Base-by-base conservation (phyloP, 2,797 vertebrate genomes). In the Coccyzus lansbergi region DNA sequence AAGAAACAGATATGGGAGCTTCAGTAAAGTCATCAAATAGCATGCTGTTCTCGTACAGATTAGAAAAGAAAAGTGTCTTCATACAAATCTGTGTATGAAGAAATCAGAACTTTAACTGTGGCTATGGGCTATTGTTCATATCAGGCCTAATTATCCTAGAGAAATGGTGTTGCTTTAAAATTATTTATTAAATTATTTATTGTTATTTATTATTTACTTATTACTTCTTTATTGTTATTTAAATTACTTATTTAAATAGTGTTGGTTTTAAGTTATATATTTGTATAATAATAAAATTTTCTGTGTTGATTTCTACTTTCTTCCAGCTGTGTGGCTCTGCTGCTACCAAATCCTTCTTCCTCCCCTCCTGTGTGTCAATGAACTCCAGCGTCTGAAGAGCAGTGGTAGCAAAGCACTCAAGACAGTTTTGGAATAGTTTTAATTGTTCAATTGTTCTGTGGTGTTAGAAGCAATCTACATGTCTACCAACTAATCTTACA, bases 21-120 rank as follows among this genome's bases (percentile, higher is more conserved):
- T 90, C 60, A 76, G 48, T 69, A 55, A 83, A 86, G 58, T 56
- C 38, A 77, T 85, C 60, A 93, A 91, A 96, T 75, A 64, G 6
- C 24, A 69, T 24, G 17, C 15, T 58, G n/a, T 83, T 92, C 42
- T 93, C 64, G 60, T 56, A 72, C 10, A 87, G 95, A 83, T 78
- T 48, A 56, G 44, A 90, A 91, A 59, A 46, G 68, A 74, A 92
- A 92, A 28, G 42, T 29, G 12, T 77, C 21, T 83, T 89, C 26
- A 14, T 74, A 52, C 4, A 86, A 78, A 86, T 21, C 21, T 34
- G 12, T 33, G 49, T 65, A 8, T 33, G 56, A 88, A 79, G n/a
- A 91, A 90, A 82, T 65, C 8, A 33, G 29, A 46, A 42, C 69
- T 83, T 80, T 51, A 83, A 77, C 1, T 7, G 70, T 1, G 2